A percentile compares a stretch with the other conserved stretches of the same genome.
Conservation (phyloP, 2,797 vertebrate genomes). For the Presbytis comata region DNA sequence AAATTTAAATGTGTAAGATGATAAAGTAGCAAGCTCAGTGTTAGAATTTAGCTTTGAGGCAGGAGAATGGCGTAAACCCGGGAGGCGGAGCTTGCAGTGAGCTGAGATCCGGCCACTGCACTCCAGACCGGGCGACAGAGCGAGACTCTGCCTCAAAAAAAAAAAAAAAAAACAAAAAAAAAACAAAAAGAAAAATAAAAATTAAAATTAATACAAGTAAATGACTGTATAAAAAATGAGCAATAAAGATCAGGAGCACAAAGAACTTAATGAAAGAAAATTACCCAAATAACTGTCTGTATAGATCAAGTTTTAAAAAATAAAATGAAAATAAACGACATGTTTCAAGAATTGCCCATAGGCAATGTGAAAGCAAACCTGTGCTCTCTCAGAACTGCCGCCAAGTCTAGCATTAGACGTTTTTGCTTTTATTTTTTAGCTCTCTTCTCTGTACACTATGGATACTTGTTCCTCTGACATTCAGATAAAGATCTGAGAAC, state of each 20-base stretch:
- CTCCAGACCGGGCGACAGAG: too few relatives aligned
- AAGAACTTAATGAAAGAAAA: not conserved
- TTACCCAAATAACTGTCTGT: not conserved
- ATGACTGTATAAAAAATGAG: not conserved
- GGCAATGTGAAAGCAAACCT: not conserved
- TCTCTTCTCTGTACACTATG: not conserved
- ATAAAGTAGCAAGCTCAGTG: too few relatives aligned
- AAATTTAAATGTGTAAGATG: too few relatives aligned
- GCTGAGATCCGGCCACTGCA: too few relatives aligned
- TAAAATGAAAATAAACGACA: not conserved
- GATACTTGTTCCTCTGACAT: not conserved
- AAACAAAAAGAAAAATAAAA: not conserved
- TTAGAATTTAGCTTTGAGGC: too few relatives aligned
- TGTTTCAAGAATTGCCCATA: not conserved
- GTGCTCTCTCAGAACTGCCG: not conserved
- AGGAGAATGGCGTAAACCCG: too few relatives aligned
- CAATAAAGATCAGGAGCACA: not conserved
- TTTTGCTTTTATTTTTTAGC: not conserved
- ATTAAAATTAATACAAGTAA: not conserved
- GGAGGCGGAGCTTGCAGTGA: too few relatives aligned
- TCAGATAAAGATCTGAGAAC: constrained; percentile 6
- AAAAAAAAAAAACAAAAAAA: too few relatives aligned
- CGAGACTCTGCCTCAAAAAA: too few relatives aligned
- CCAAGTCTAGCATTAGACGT: not conserved
- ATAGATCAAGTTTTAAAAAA: not conserved